These are phyloP conservation scores for Cathartes aura DNA, from an alignment of 2,113 vertebrate species.

Conservation along the genomic window DNA sequence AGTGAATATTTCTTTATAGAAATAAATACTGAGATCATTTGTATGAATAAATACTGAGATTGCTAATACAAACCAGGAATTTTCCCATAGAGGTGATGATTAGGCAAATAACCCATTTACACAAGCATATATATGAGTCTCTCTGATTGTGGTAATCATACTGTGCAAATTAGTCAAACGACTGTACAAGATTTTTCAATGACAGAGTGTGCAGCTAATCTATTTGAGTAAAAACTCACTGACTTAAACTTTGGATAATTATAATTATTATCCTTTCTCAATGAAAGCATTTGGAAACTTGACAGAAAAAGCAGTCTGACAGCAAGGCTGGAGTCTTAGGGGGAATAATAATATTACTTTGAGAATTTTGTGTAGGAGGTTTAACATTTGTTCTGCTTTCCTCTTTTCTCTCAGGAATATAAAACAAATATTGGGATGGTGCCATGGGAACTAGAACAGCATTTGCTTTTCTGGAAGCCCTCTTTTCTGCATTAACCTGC, in stretches of 20 bases:
- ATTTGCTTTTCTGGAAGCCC: not conserved
- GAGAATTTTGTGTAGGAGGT: slow-evolving; percentile 49
- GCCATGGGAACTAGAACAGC: slow-evolving; percentile 59
- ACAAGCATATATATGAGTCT: not conserved
- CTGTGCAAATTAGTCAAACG: not conserved
- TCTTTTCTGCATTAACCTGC: not conserved
- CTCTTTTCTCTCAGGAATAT: slow-evolving; percentile 28
- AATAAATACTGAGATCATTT: not conserved
- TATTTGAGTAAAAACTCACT: not conserved
- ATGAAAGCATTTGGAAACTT: slow-evolving; percentile 8
- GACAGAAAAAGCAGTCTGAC: slow-evolving; percentile 1
- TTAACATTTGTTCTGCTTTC: slow-evolving; percentile 57
- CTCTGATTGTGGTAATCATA: not conserved
- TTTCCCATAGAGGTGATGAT: not conserved
- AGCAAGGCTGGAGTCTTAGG: not conserved
- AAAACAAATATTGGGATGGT: slow-evolving; percentile 42
- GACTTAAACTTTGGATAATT: not conserved
- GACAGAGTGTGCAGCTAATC: not conserved
- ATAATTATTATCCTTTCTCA: not conserved
- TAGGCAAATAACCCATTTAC: not conserved
- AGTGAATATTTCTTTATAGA: not conserved
- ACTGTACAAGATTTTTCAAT: not conserved
- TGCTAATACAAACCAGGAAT: not conserved
- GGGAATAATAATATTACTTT: slow-evolving; percentile 11
- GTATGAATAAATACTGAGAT: not conserved